phyloP scores from a whole-genome alignment of 2,888 invertebrate genomes.

The Dasypolia templi region DNA sequence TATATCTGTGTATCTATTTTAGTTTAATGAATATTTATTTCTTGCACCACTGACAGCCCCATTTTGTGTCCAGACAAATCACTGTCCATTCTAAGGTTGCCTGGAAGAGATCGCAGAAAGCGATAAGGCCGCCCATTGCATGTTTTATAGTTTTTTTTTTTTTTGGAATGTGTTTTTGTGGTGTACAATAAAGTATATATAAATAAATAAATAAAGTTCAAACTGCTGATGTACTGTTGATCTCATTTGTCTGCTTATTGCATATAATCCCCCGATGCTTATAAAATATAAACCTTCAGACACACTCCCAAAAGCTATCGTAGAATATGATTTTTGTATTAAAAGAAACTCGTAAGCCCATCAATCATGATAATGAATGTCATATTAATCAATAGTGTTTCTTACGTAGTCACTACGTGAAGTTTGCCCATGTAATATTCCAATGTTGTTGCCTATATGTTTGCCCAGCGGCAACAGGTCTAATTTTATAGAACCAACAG shows the following conservation, averaged over 20 bases:
- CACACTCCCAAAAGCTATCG: background rate
- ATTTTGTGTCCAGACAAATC: no score
- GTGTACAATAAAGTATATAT: no score
- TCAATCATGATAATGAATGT: constrained; percentile 31
- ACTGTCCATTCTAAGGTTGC: no score
- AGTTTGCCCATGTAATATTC: constrained; percentile 36
- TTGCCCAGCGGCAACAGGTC: constrained; percentile 63
- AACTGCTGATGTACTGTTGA: background rate
- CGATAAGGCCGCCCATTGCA: no score
- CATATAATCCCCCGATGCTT: background rate
- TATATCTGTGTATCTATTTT: no score
- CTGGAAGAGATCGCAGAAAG: no score
- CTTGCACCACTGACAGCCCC: no score
- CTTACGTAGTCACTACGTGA: constrained; percentile 23
- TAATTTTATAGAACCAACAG: constrained; percentile 70
- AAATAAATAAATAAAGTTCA: no score
- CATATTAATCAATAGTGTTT: constrained; percentile 18
- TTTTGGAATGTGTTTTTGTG: no score
- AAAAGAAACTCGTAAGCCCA: background rate
- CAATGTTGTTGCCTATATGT: constrained; percentile 41
- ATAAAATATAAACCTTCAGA: background rate
- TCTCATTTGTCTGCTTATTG: background rate
- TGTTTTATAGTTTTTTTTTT: no score
- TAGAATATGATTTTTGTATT: background rate
- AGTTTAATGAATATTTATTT: no score